Evolutionary conservation across 2,888 invertebrate species (phyloP).

Genomic region (Tachina grossa): DNA sequence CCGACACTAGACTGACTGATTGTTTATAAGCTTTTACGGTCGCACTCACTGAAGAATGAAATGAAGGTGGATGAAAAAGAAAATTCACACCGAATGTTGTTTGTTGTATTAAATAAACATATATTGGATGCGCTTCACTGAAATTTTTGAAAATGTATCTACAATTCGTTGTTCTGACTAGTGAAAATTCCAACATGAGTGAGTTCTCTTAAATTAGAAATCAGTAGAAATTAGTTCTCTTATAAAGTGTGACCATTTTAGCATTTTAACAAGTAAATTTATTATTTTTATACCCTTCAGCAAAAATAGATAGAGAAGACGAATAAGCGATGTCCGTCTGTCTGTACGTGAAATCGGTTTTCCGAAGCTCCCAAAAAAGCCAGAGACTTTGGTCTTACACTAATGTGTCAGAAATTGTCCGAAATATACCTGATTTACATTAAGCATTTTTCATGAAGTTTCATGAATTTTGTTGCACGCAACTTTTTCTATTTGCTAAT

Average conservation of each 20-base stretch:
- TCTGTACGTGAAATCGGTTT: too few species aligned
- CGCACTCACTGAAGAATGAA: slow-evolving; percentile 35
- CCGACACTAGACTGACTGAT: slow-evolving; percentile 67
- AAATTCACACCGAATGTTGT: slow-evolving; percentile 33
- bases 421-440: too few species aligned
- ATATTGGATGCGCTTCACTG: slow-evolving; percentile 63
- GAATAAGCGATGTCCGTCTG: too few species aligned
- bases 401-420: too few species aligned
- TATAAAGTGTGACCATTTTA: neutral
- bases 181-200: slow-evolving; percentile 29
- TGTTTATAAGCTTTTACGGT: slow-evolving; percentile 54
- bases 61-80: slow-evolving; percentile 57
- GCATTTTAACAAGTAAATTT: too few species aligned
- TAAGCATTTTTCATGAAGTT: too few species aligned
- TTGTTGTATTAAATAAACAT: slow-evolving; percentile 19
- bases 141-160: slow-evolving; percentile 56
- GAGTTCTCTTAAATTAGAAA: slow-evolving; percentile 13
- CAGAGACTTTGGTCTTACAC: too few species aligned
- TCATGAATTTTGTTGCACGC: too few species aligned
- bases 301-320: too few species aligned
- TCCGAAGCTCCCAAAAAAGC: too few species aligned
- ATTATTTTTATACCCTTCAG: too few species aligned
- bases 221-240: neutral
- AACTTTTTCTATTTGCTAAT: too few species aligned
- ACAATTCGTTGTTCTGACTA: slow-evolving; percentile 19